phyloP scores from a whole-genome alignment of 2,797 vertebrate genomes.

The Gymnoscopelus microlampas region DNA sequence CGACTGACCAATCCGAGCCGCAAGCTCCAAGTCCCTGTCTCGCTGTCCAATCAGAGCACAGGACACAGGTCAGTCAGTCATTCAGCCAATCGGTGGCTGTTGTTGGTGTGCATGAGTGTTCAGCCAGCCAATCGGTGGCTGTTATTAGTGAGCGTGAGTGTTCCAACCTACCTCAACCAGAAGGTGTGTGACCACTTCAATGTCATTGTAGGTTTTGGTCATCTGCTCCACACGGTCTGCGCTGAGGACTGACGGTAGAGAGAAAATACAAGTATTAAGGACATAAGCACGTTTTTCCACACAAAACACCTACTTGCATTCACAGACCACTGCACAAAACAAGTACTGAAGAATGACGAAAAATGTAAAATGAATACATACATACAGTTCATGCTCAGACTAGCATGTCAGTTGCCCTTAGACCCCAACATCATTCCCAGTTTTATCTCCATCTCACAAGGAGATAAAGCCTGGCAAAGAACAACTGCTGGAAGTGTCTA shows the following conservation, averaged over 20 bases:
- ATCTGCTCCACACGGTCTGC: slow-evolving; percentile 88
- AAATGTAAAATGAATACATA: slow-evolving; percentile 4
- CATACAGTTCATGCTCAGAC: slow-evolving; percentile 1
- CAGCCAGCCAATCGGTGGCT: neutral
- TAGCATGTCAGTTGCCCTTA: slow-evolving; percentile 31
- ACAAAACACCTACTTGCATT: slow-evolving; percentile 14
- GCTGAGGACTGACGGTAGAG: slow-evolving; percentile 84
- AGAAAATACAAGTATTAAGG: neutral
- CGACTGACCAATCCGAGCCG: slow-evolving; percentile 95
- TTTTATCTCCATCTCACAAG: no score
- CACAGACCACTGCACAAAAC: slow-evolving; percentile 5
- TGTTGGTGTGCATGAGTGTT: neutral
- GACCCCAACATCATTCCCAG: neutral
- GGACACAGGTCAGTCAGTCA: slow-evolving; percentile 11
- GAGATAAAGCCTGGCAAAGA: no score
- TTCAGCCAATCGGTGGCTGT: neutral
- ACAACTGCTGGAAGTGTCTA: no score
- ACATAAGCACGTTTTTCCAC: neutral
- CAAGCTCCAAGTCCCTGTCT: slow-evolving; percentile 94
- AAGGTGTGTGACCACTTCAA: slow-evolving; percentile 92
- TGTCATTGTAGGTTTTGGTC: slow-evolving; percentile 91
- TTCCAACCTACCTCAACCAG: slow-evolving; percentile 87
- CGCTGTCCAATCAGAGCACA: slow-evolving; percentile 77
- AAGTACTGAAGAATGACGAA: neutral
- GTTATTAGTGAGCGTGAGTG: no score